Conservation (phyloP, 2,888 invertebrate genomes). For the Ellobium chinense region DNA sequence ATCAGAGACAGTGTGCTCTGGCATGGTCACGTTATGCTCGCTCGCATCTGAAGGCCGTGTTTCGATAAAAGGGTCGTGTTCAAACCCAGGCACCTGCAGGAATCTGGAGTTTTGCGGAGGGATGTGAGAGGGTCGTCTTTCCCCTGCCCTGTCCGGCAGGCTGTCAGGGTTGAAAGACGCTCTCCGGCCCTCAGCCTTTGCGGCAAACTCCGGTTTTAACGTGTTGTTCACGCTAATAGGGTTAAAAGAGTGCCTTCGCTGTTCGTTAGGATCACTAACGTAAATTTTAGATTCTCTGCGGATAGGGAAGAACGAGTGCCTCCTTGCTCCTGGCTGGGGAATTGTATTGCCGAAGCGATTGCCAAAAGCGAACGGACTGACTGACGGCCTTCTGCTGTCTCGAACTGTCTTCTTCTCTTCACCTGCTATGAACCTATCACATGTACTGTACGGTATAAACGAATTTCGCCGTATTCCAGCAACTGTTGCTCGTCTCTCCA, state of each 20-base stretch:
- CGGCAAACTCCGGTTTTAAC: conserved; percentile 26
- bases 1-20: not conserved
- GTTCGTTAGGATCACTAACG: conserved; percentile 31
- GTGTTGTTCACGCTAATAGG: conserved; percentile 37
- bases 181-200: not conserved
- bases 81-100: conserved; percentile 35
- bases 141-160: not conserved
- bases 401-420: conserved; percentile 28
- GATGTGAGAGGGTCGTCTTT: not conserved
- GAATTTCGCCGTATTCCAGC: conserved; percentile 37
- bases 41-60: not conserved
- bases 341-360: conserved; percentile 6
- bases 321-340: conserved; percentile 21
- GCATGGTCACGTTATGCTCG: not conserved
- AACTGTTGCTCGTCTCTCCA: not conserved
- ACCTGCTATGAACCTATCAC: conserved; percentile 34
- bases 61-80: conserved; percentile 27
- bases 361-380: conserved; percentile 30
- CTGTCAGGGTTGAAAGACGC: conserved; percentile 33
- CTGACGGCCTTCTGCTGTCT: conserved; percentile 32
- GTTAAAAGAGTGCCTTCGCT: conserved; percentile 42
- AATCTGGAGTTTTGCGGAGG: conserved; percentile 28
- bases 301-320: conserved; percentile 44
- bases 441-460: conserved; percentile 39
- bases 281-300: conserved; percentile 37